These are phyloP conservation scores for Rattus rattus DNA, from an alignment of 2,113 vertebrate species.

Conservation along the genomic window DNA sequence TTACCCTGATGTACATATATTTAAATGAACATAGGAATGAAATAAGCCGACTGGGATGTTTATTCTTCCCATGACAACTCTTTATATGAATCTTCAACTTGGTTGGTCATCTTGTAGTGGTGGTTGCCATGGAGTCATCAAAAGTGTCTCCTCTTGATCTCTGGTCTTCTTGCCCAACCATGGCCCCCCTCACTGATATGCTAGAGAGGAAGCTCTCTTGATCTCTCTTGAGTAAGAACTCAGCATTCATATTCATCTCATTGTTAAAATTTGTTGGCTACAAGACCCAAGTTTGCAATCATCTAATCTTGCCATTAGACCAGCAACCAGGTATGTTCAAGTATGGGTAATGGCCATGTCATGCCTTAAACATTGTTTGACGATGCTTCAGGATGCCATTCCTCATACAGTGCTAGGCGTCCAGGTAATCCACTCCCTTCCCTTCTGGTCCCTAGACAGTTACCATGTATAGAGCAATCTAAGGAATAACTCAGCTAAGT, in stretches of 20 bases:
- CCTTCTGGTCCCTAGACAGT: neutral
- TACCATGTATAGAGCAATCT: neutral
- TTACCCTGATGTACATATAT: neutral
- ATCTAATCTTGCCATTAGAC: neutral
- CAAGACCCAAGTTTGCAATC: neutral
- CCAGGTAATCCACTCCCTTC: neutral
- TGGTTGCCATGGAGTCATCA: neutral
- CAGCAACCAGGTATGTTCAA: neutral
- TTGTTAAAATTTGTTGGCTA: neutral
- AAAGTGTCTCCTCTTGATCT: neutral
- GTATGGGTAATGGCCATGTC: neutral
- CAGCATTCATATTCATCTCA: neutral
- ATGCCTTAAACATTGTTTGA: neutral
- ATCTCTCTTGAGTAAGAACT: neutral
- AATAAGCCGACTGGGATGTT: neutral
- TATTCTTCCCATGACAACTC: neutral
- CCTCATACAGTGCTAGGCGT: too few species aligned
- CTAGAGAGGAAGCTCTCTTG: neutral
- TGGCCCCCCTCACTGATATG: neutral
- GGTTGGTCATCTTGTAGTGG: neutral
- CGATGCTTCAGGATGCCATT: neutral
- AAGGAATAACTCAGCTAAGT: neutral
- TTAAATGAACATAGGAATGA: conserved; percentile 59
- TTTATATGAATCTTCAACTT: neutral
- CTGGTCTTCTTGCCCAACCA: neutral